These are phyloP conservation scores for Eudyptes chrysolophus DNA, from an alignment of 2,113 vertebrate species.

Conservation along the genomic window DNA sequence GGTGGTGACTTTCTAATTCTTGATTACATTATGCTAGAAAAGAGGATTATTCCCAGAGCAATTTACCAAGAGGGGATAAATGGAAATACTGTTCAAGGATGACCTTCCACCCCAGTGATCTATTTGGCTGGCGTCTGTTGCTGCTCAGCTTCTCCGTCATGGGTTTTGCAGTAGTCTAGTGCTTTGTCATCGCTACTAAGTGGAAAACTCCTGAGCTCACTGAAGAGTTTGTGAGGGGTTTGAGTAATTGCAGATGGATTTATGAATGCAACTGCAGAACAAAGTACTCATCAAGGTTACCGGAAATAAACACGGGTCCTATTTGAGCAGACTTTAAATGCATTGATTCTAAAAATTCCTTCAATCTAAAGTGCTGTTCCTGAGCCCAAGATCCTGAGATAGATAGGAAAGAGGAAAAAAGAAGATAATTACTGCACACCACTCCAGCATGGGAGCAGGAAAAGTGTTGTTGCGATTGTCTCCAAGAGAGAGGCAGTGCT, in stretches of 20 bases:
- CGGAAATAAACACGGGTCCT: background rate
- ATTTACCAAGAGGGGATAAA: background rate
- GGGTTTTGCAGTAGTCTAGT: background rate
- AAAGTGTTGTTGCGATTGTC: slow-evolving; percentile 4
- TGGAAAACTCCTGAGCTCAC: slow-evolving; percentile 37
- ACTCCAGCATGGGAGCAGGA: background rate
- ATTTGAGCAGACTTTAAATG: background rate
- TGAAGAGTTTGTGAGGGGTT: background rate
- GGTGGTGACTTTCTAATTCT: slow-evolving; percentile 38
- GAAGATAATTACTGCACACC: background rate
- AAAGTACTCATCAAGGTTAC: background rate
- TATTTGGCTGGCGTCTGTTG: background rate
- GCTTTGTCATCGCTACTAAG: slow-evolving; percentile 15
- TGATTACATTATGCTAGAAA: slow-evolving; percentile 19
- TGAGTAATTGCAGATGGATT: background rate
- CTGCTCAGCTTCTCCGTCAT: slow-evolving; percentile 51
- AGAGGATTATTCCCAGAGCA: slow-evolving; percentile 24
- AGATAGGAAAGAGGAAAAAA: background rate
- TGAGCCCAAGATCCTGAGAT: background rate
- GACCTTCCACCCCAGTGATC: slow-evolving; percentile 47
- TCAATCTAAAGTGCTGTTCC: background rate
- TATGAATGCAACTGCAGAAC: background rate
- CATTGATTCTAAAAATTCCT: background rate
- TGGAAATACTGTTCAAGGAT: slow-evolving; percentile 6
- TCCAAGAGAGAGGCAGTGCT: slow-evolving; percentile 38